Base-by-base conservation (phyloP, 92 coral and sea anemone genomes). In the Ricordea florida region DNA sequence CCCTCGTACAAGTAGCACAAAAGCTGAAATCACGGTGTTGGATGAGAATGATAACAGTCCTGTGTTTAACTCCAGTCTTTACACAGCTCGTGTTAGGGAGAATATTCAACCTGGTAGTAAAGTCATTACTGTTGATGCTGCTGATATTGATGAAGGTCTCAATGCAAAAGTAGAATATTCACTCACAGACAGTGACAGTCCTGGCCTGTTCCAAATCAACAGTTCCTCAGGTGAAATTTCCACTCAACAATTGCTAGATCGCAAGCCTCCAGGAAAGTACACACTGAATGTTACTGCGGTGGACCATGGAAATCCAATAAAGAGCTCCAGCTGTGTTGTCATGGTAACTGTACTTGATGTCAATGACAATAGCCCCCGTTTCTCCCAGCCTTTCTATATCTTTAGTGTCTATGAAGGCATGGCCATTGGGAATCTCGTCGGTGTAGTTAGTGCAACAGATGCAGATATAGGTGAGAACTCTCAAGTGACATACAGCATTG, bases 41-140 rank as follows among this genome's bases (percentile, higher is more conserved):
- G 98, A 91, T 66, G 35, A 69, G 53, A 94, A 94, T 79, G 98
- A 94, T 68, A 92, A 94, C 32, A 49, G 33, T 14, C 98, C 98
- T 7, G 83, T 73, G 48, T 94, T 94, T 72, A 42, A 80, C 24
- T 73, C 74, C 29, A 33, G 30, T 45, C 35, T 43, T 2, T 94
- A 84, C 51, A 37, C 62, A 15, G 67, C 59, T 10, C 60, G 68
- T 35, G 57, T 92, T 53, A 72, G 16, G 16, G 98, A 92, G 52
- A 69, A 71, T 64, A 42, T 55, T n/a, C 24, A 76, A 24, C 27
- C 38, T 30, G 94, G 87, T 28, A 69, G 81, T 28, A 75, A 32
- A 35, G 75, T 96, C 17, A 4, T 56, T 16, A 69, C 84, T 38
- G 88, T 92, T 45, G 46, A 73, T 17, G 97, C 96, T 18, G 47